Conservation (phyloP, 2,797 vertebrate species). For the Alcedo atthis region DNA sequence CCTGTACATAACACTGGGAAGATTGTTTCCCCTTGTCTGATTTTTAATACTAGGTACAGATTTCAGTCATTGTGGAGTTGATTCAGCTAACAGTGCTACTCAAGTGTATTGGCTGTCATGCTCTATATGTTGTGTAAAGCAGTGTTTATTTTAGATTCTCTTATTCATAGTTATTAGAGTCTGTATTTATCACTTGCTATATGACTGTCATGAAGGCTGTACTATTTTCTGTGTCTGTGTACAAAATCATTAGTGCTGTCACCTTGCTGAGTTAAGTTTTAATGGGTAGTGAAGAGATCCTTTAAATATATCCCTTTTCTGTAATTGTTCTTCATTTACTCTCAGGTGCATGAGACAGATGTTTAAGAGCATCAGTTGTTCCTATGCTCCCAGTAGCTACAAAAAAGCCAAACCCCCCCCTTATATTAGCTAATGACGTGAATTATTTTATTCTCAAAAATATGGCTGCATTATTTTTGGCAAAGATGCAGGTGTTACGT, state of each 20-base stretch:
- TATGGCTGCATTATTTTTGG: background rate
- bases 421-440: background rate
- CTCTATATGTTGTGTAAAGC: background rate
- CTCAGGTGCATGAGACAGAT: background rate
- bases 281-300: background rate
- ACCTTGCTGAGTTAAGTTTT: background rate
- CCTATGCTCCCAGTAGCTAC: background rate
- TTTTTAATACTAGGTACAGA: background rate
- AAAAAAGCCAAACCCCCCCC: background rate
- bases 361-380: background rate
- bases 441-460: background rate
- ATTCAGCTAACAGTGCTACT: background rate
- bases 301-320: background rate
- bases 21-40: background rate
- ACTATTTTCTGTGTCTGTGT: background rate
- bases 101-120: background rate
- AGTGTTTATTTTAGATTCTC: constrained; percentile 19
- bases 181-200: background rate
- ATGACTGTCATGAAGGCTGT: background rate
- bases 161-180: background rate
- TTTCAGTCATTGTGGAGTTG: background rate
- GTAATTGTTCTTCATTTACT: background rate
- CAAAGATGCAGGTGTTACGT: background rate
- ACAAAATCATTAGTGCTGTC: background rate
- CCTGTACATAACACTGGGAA: background rate